Evolutionary conservation across 2,888 invertebrate genomes (phyloP), one percentile per base, ranked within the genome.

Genomic region (Trichogramma evanescens): DNA sequence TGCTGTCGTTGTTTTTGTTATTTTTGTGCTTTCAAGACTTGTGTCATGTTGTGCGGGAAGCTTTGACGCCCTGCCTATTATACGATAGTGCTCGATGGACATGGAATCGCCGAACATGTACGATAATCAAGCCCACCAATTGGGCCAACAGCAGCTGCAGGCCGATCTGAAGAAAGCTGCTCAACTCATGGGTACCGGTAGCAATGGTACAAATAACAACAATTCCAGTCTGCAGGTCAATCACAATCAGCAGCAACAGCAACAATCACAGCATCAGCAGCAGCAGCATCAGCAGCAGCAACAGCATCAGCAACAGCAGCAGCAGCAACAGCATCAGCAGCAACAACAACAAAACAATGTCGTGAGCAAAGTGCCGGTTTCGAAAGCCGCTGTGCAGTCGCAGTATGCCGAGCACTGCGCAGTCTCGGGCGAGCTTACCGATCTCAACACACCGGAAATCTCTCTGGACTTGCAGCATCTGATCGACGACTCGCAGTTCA

Each of bases 101-200:
- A 90, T 90, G 89, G 89, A 89, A 81, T 90, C 90, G 73, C 90
- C 91, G 68, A 90, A 90, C 81, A 89, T 91, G 89, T 91, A 91
- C 83, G 91, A 91, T 78, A 84, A 84, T 76, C 83, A 86, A 76
- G 83, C 75, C 69, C 78, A 78, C 64, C 78, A 79, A 71, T 74
- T 72, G 61, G 75, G 75, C 69, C 70, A 66, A 64, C 80, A 72
- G 79, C 13, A 10, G 13, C 50, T 3, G 13, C 59, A 59, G 50
- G 78, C 78, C 65, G 84, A 84, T 70, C 82, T 86, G 66, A 86
- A 86, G 66, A 85, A 84, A 69, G 83, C 83, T 65, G 78, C 80
- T 66, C 80, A 78, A 65, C 79, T 81, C 63, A 79, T 82, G 63
- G 75, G 74, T 52, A 78, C 78, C 58, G 76, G 77, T 55, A 79